Conservation (phyloP, 1,140 invertebrate genomes). For the Doryteuthis pealeii region DNA sequence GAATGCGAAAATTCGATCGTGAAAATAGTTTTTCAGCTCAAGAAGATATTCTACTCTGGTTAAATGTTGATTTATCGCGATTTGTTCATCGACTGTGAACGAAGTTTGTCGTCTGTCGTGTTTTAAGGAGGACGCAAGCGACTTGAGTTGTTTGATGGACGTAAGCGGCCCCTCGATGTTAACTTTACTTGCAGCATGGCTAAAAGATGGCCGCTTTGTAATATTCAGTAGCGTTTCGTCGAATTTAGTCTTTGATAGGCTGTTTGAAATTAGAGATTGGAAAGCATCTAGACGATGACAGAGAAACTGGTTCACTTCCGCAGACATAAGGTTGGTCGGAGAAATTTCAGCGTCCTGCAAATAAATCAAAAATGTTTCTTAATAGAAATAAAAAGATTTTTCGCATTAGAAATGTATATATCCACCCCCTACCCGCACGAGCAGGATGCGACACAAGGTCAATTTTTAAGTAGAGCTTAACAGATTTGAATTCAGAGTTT, state of each 20-base stretch:
- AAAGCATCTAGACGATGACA: background rate
- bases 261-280: background rate
- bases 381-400: too few relatives aligned
- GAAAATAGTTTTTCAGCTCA: background rate
- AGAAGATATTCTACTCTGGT: background rate
- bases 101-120: background rate
- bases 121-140: background rate
- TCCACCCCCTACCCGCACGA: too few relatives aligned
- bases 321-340: background rate
- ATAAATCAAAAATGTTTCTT: background rate
- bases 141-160: background rate
- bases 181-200: background rate
- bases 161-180: background rate
- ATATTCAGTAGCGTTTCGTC: background rate
- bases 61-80: background rate
- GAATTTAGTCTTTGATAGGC: background rate
- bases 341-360: background rate
- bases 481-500: too few relatives aligned
- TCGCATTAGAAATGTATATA: too few relatives aligned
- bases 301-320: background rate
- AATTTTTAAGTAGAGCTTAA: too few relatives aligned
- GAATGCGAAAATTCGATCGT: background rate
- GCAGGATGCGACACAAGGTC: too few relatives aligned
- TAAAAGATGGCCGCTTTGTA: background rate
- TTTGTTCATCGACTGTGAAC: background rate